Evolutionary conservation across 23 tunicate species (phyloP), one percentile per base, ranked within the genome.

Genomic region (Halocynthia roretzi): DNA sequence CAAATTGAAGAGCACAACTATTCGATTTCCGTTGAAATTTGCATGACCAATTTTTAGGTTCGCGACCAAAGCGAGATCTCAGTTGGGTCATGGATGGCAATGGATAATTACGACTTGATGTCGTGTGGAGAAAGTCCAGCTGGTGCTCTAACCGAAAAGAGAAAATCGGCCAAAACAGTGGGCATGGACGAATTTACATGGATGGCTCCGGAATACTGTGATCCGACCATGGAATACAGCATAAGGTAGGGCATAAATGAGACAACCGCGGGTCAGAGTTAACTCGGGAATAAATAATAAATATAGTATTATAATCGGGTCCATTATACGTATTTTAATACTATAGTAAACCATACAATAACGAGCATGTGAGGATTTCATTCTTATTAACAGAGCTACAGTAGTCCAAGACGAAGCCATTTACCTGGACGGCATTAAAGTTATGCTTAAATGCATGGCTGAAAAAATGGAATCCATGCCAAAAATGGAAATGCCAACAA

Each of bases 121-220:
- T 23, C 22, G 0, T 74, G 78, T 53, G 21, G 56, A 9, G 78
- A 64, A 8, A 21, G 64, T 8, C 19, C 15, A 44, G 56, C 55
- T n/a, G 56, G 78, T 18, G 78, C 78, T 10, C 15, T 74, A 6
- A 74, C 78, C 14, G 78, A 74, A 56, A 74, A 12, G 63, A 54
- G 20, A 54, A 74, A 14, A 10, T 52, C 56, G 10, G 63, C 5
- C 0, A 74, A 74, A 5, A n/a, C 0, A 22, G 64, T 56, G 10
- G 56, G 63, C 31, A 54, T 22, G 8, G 60, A 74, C 65, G 56
- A 12, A 50, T 48, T 74, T 6, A 52, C 56, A 2, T 74, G 78
- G 78, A 74, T 19, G 56, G 78, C 78, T 8, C 78, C 78, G 7
- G 4, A 56, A 49, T 31, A 31, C 44, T 74, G 78, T 18, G 56